A percentile compares a stretch with the other conserved stretches of the same genome.
Evolutionary conservation across 2,797 vertebrate genomes (phyloP).

Genomic region (Hemitrygon akajei): DNA sequence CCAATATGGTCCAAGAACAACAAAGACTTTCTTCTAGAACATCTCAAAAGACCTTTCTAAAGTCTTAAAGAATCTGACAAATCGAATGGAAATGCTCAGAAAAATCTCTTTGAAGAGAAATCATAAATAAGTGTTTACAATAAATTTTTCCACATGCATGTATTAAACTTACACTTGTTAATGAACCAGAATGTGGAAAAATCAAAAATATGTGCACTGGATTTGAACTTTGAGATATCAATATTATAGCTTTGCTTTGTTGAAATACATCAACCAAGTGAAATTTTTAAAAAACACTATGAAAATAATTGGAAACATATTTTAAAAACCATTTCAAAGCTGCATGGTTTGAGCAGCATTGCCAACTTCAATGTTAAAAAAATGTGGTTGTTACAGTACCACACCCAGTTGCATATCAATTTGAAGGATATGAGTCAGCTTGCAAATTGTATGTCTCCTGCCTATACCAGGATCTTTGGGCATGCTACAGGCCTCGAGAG

Average conservation of each 20-base stretch:
- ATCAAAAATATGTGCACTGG: constrained; percentile 4
- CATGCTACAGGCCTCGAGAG: neutral
- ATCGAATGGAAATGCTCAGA: neutral
- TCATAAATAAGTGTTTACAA: neutral
- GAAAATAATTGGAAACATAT: constrained; percentile 30
- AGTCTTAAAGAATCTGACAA: neutral
- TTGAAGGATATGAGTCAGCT: constrained; percentile 29
- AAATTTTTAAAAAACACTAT: neutral
- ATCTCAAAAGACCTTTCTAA: neutral
- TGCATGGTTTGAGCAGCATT: neutral
- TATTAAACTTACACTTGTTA: neutral
- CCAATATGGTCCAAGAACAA: neutral
- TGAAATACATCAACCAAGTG: neutral
- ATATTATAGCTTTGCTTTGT: neutral
- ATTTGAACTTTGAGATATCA: constrained; percentile 18
- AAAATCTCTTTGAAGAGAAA: neutral
- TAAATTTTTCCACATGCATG: neutral
- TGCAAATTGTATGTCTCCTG: neutral
- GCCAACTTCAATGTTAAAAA: neutral
- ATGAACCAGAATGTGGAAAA: neutral
- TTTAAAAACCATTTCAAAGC: constrained; percentile 18
- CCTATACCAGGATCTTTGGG: neutral
- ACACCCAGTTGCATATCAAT: constrained; percentile 14
- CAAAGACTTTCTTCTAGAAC: neutral
- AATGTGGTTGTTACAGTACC: neutral